A percentile compares a stretch with the other conserved stretches of the same genome.
phyloP scores from a whole-genome alignment of 2,888 invertebrate genomes.

The Anodontia alba region DNA sequence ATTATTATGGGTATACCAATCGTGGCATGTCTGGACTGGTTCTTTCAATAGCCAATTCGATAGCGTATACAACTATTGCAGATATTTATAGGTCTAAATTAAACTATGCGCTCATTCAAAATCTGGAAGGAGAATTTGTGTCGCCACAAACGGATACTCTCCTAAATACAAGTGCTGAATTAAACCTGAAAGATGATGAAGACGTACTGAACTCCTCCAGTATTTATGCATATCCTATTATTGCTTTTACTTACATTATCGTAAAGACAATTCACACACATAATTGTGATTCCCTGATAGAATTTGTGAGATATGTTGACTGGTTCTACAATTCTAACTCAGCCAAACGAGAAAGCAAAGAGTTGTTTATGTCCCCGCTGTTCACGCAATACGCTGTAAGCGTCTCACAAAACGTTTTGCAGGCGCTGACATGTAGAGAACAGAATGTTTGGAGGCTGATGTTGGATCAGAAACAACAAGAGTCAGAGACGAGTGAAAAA shows the following conservation, averaged over 20 bases:
- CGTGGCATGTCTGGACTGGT: conserved; percentile 73
- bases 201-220: conserved; percentile 50
- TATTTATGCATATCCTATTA: conserved; percentile 74
- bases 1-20: conserved; percentile 67
- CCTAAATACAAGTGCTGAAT: conserved; percentile 67
- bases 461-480: conserved; percentile 58
- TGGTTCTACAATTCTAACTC: conserved; percentile 71
- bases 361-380: conserved; percentile 70
- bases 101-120: conserved; percentile 66
- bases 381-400: conserved; percentile 45
- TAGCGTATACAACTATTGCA: conserved; percentile 78
- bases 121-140: conserved; percentile 64
- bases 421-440: conserved; percentile 73
- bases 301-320: conserved; percentile 77
- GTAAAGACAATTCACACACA: conserved; percentile 61
- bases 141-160: conserved; percentile 58
- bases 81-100: conserved; percentile 63
- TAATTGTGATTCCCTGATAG: conserved; percentile 73
- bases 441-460: conserved; percentile 67
- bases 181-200: conserved; percentile 47
- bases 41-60: conserved; percentile 69
- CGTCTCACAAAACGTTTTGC: conserved; percentile 64
- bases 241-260: conserved; percentile 79
- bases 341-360: conserved; percentile 55
- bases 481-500: conserved; percentile 63